phyloP scores from a whole-genome alignment of 2,113 vertebrate genomes.

The Opisthocomus hoazin region DNA sequence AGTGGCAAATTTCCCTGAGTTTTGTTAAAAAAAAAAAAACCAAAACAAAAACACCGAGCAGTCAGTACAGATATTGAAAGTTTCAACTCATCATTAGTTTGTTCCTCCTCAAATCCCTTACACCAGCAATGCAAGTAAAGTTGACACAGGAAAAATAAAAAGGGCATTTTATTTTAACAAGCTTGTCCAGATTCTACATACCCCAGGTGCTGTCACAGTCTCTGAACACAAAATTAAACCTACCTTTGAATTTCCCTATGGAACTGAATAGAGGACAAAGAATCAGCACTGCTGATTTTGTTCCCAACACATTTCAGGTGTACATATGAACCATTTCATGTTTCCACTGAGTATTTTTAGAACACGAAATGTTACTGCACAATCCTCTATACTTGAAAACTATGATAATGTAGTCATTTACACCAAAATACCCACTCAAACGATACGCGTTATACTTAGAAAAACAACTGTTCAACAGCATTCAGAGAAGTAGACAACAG shows the following conservation, averaged over 20 bases:
- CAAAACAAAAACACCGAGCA: not conserved
- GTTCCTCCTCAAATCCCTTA: not conserved
- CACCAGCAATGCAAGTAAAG: not conserved
- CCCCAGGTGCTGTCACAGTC: not conserved
- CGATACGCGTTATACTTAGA: not conserved
- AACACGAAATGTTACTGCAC: not conserved
- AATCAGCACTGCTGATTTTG: not conserved
- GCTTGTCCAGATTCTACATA: not conserved
- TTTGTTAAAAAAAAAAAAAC: not conserved
- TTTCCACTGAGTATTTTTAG: fast-evolving
- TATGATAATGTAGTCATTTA: not conserved
- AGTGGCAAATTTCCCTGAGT: not conserved
- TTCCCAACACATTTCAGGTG: not conserved
- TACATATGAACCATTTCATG: fast-evolving
- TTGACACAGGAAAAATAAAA: not conserved
- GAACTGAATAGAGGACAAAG: not conserved
- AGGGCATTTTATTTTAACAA: not conserved
- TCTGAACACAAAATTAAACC: not conserved
- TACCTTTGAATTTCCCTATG: not conserved
- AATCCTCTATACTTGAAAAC: not conserved
- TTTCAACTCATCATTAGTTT: not conserved
- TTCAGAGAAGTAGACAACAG: not conserved
- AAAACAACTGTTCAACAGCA: not conserved
- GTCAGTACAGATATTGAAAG: not conserved
- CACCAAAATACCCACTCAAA: not conserved